A percentile compares a stretch with the other conserved stretches of the same genome.
phyloP scores from a whole-genome alignment of 2,113 vertebrate genomes.

The Crotalus viridis region DNA sequence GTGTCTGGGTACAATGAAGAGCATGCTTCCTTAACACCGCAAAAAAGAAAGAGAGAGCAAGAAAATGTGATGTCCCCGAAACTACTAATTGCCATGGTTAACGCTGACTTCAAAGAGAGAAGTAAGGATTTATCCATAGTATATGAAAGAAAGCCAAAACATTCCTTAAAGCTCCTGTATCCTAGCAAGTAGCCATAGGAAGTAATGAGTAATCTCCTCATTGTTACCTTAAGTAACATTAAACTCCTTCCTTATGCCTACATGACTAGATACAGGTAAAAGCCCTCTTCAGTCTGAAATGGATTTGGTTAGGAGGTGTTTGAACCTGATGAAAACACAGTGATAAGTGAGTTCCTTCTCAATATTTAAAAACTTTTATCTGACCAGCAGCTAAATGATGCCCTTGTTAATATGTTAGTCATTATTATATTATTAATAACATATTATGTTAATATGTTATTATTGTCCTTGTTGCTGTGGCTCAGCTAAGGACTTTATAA shows the following conservation, averaged over 20 bases:
- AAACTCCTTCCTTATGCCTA: conserved; percentile 76
- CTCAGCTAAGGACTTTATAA: conserved; percentile 47
- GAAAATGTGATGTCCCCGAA: conserved; percentile 75
- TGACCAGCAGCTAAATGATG: conserved; percentile 77
- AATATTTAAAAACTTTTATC: conserved; percentile 67
- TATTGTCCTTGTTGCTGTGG: conserved; percentile 33
- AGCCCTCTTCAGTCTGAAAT: conserved; percentile 78
- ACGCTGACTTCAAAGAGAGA: conserved; percentile 67
- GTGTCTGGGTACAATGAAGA: conserved; percentile 77
- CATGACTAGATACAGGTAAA: conserved; percentile 76
- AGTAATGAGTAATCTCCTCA: conserved; percentile 59
- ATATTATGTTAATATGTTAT: conserved; percentile 51
- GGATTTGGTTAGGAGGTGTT: conserved; percentile 74
- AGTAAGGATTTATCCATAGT: conserved; percentile 64
- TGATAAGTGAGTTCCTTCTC: conserved; percentile 84
- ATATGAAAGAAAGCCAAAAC: conserved; percentile 78
- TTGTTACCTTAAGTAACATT: conserved; percentile 37
- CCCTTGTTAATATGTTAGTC: conserved; percentile 21
- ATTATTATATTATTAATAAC: background rate
- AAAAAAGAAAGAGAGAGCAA: conserved; percentile 73
- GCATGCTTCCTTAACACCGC: conserved; percentile 82
- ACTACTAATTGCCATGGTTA: conserved; percentile 65
- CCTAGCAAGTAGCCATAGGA: conserved; percentile 80
- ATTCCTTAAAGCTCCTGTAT: conserved; percentile 79
- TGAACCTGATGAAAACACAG: conserved; percentile 79